Base-by-base conservation (phyloP, 2,797 vertebrate genomes). In the Liasis olivaceus region DNA sequence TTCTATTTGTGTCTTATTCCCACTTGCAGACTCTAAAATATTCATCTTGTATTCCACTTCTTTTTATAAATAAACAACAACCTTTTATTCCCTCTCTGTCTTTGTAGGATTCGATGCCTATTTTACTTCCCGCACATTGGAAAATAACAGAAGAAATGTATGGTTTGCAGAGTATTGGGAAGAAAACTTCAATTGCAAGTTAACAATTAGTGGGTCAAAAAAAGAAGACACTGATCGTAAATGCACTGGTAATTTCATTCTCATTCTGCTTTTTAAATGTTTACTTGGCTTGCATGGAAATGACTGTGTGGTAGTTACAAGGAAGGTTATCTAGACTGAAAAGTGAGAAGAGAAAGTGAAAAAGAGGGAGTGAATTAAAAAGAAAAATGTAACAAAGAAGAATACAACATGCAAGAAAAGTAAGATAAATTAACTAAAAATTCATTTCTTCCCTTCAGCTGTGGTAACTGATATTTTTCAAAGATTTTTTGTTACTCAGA, bases 111-210 rank as follows among this genome's bases (percentile, higher is more conserved):
- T 99, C 72, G 99, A 99, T 95, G 97, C 98, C 96, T 99, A 99
- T 86, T 99, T 99, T 91, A 99, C 98, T 0, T 98, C 97, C 1
- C 98, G 99, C 81, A 99, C 98, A 0, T 97, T 99, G 69, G 99
- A 99, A 97, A 99, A 99, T 97, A 99, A 99, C 96, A 98, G 99
- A 93, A 98, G 99, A 96, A 99, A 99, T 2, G 99, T 99, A 51
- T 99, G 99, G 99, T 99, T 99, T 96, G 99, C 99, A 0, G 99
- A 99, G 95, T 99, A 99, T 93, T 99, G 99, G 99, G 99, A 99
- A 95, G 99, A 99, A 96, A 99, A 99, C 97, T 99, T 99, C 97
- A 98, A 99, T 97, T 99, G 99, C 97, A 98, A 98, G 96, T 96
- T 99, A 89, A 98, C 98, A 1, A 98, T 99, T 97, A 99, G 98